phyloP scores from a whole-genome alignment of 2,888 invertebrate genomes.

The Machimus rusticus region DNA sequence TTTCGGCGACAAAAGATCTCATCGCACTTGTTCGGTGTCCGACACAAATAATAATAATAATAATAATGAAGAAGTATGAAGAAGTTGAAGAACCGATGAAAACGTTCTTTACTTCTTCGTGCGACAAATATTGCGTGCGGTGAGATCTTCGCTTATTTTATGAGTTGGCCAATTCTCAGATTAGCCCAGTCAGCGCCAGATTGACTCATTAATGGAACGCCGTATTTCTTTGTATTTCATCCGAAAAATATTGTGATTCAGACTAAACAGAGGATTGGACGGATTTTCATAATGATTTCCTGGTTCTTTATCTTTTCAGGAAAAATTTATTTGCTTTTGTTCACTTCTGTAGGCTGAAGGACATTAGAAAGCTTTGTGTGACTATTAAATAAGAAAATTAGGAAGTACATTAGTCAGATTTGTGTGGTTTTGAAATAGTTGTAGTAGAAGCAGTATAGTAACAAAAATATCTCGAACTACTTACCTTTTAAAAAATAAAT shows the following conservation, averaged over 20 bases:
- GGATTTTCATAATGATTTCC: constrained; percentile 7
- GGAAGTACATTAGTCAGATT: too few relatives aligned
- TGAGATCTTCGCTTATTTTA: neutral
- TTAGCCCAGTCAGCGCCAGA: neutral
- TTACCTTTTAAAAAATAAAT: too few relatives aligned
- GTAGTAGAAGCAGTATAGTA: too few relatives aligned
- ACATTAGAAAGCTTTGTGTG: neutral
- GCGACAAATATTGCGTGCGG: neutral
- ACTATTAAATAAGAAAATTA: neutral
- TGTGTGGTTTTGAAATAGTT: too few relatives aligned
- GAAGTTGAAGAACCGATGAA: neutral
- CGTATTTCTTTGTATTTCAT: neutral
- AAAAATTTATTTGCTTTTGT: neutral
- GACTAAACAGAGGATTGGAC: neutral
- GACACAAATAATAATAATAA: neutral
- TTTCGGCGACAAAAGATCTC: neutral
- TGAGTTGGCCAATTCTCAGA: neutral
- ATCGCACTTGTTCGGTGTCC: neutral
- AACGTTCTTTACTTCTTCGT: neutral
- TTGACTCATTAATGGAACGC: neutral
- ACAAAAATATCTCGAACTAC: too few relatives aligned
- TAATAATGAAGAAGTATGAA: neutral
- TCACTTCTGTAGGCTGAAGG: neutral
- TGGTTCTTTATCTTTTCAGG: constrained; percentile 1
- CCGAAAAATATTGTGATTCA: constrained; percentile 30